A percentile compares a stretch with the other conserved stretches of the same genome.
Conservation (phyloP, 1,140 invertebrate genomes). For the Trichogramma pretiosum region DNA sequence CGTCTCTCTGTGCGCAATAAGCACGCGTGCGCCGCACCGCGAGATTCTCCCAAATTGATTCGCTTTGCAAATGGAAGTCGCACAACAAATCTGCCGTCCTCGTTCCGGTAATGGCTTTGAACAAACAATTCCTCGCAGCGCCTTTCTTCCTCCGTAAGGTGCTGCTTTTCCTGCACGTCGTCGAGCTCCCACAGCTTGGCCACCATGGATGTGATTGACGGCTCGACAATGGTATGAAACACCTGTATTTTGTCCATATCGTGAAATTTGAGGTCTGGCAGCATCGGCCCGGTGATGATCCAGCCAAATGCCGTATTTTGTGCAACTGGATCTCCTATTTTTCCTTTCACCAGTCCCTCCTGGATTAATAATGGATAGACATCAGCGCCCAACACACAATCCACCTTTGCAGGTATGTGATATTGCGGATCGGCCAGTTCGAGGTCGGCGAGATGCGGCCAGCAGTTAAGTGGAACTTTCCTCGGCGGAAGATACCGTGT, state of each 20-base stretch:
- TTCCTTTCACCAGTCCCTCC: neutral
- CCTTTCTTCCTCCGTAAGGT: neutral
- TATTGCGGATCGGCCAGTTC: slow-evolving; percentile 1
- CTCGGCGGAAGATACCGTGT: neutral
- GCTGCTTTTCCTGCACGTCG: no score
- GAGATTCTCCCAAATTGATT: neutral
- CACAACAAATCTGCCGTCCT: no score
- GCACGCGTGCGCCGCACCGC: neutral
- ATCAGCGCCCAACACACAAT: neutral
- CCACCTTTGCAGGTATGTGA: neutral
- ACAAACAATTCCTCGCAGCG: slow-evolving; percentile 2
- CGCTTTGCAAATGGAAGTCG: neutral
- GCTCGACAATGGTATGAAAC: neutral
- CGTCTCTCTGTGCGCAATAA: no score
- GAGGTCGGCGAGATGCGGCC: neutral
- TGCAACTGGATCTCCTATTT: neutral
- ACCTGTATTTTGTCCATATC: neutral
- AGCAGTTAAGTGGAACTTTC: neutral
- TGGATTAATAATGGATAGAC: neutral
- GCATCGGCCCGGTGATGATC: no score
- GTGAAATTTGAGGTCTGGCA: neutral
- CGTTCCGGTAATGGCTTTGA: neutral
- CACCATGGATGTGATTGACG: neutral
- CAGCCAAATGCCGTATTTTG: slow-evolving; percentile 2
- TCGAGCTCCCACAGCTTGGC: slow-evolving; percentile 1